A percentile compares a stretch with the other conserved stretches of the same genome.
These are phyloP conservation scores for Uloborus diversus DNA, from an alignment of 1,140 invertebrate species.

Conservation along the genomic window DNA sequence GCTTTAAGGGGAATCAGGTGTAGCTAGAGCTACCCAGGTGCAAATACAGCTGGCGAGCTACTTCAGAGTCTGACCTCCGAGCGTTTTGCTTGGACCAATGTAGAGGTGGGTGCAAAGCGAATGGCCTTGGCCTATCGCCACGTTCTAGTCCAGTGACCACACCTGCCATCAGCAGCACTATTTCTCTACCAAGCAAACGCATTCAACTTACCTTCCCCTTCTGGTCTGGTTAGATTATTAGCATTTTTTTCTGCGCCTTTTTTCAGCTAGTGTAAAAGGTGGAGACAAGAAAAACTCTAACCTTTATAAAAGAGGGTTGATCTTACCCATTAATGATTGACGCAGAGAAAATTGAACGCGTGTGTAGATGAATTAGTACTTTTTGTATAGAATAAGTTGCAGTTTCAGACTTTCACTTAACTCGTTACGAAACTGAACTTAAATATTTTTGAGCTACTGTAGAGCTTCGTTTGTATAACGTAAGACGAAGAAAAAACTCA, in stretches of 20 bases:
- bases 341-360: too few species aligned
- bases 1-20: not conserved
- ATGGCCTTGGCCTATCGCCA: constrained; percentile 47
- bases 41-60: not conserved
- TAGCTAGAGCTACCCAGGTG: too few species aligned
- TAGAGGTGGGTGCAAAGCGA: constrained; percentile 41
- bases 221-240: constrained; percentile 5
- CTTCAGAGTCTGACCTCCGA: constrained; percentile 30
- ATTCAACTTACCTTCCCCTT: not conserved
- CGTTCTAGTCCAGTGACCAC: constrained; percentile 47
- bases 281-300: too few species aligned
- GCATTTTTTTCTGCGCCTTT: not conserved
- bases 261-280: not conserved
- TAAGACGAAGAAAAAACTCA: too few species aligned
- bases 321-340: too few species aligned
- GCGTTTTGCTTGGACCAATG: constrained; percentile 19
- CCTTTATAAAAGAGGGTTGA: too few species aligned
- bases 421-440: too few species aligned
- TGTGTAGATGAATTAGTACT: too few species aligned
- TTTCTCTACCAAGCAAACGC: not conserved
- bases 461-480: too few species aligned
- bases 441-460: too few species aligned
- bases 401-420: too few species aligned
- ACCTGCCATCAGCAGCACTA: constrained; percentile 17
- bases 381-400: too few species aligned